Percentiles rank a stretch among this genome's conserved stretches.
Conservation (phyloP, 2,888 invertebrate genomes). For the Melangyna quadrimaculata region DNA sequence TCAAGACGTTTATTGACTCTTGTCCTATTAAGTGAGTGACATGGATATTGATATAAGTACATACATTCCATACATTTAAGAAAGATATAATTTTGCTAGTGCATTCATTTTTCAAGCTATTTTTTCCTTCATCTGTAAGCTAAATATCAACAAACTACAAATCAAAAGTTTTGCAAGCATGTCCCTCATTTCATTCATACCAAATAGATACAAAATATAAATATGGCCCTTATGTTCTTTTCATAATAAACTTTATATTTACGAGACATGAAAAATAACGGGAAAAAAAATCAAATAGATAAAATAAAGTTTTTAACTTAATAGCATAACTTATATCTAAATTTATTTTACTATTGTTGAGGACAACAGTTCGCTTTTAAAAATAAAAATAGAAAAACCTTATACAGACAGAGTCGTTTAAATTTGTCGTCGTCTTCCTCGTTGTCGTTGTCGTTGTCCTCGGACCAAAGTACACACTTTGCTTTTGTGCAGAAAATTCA, state of each 20-base stretch:
- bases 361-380: neutral
- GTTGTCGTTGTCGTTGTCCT: neutral
- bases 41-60: too few relatives aligned
- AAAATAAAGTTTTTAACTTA: conserved; percentile 34
- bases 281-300: too few relatives aligned
- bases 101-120: too few relatives aligned
- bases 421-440: conserved; percentile 19
- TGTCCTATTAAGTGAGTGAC: too few relatives aligned
- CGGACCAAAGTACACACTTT: conserved; percentile 15
- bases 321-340: conserved; percentile 25
- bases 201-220: too few relatives aligned
- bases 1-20: too few relatives aligned
- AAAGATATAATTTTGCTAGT: too few relatives aligned
- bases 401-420: conserved; percentile 23
- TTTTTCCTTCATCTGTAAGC: too few relatives aligned
- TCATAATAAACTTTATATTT: neutral
- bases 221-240: neutral
- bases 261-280: neutral
- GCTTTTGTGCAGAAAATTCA: neutral
- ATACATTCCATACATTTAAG: too few relatives aligned
- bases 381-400: neutral
- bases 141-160: too few relatives aligned
- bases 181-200: too few relatives aligned
- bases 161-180: too few relatives aligned
- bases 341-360: conserved; percentile 12